Evolutionary conservation across 2,888 invertebrate genomes (phyloP).

Genomic region (Drosophila nigritarsus): DNA sequence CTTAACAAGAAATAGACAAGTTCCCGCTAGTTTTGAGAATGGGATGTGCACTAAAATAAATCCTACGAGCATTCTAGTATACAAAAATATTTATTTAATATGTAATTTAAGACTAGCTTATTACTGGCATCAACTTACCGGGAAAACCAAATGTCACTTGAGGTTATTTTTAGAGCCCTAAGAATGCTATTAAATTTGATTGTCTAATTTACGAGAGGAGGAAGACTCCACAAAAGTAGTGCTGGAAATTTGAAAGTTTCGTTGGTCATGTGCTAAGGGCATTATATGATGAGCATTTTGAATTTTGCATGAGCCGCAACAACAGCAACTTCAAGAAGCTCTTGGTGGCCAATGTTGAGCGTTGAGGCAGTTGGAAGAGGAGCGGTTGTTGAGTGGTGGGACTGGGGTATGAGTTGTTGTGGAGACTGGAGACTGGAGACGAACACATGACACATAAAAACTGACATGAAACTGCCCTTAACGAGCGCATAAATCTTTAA

Average conservation of each 20-base stretch:
- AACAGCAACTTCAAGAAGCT: conserved; percentile 20
- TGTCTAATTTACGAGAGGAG: conserved; percentile 11
- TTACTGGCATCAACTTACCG: conserved; percentile 14
- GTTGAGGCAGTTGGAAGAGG: not conserved
- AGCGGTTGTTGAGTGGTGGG: not conserved
- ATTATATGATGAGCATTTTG: conserved; percentile 56
- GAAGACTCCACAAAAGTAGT: conserved; percentile 1
- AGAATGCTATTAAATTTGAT: conserved; percentile 11
- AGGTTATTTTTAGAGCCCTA: conserved; percentile 1
- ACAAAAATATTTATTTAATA: conserved; percentile 38
- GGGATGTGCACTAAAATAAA: not conserved
- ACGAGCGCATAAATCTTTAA: conserved; percentile 79
- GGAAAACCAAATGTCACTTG: conserved; percentile 6
- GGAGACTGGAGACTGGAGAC: conserved; percentile 20
- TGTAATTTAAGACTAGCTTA: conserved; percentile 26
- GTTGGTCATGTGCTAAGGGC: conserved; percentile 48
- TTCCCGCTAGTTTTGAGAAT: not conserved
- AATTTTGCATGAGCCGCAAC: conserved; percentile 53
- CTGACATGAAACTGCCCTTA: conserved; percentile 79
- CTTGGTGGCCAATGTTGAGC: conserved; percentile 9
- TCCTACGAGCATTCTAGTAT: conserved; percentile 8
- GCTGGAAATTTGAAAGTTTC: conserved; percentile 19
- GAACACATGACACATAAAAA: conserved; percentile 76
- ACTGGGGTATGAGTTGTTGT: not conserved
- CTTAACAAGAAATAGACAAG: conserved; percentile 7